These are phyloP conservation scores for Lynx canadensis DNA, from an alignment of 2,113 vertebrate genomes.

Conservation along the genomic window DNA sequence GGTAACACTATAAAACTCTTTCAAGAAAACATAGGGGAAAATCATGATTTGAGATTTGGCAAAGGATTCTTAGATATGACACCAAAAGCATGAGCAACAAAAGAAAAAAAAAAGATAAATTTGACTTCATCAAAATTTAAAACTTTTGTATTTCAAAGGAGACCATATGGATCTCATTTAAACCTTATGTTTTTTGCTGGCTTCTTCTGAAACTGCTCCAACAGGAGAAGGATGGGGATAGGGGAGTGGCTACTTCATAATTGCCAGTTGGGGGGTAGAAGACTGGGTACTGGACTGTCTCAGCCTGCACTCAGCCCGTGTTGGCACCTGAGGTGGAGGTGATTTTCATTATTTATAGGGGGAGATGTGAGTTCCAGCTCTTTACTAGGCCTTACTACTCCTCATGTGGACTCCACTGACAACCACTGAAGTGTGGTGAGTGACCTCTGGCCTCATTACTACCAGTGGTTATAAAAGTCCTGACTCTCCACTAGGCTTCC, in stretches of 20 bases:
- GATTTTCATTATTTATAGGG: neutral
- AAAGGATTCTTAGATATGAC: conserved; percentile 6
- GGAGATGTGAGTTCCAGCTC: neutral
- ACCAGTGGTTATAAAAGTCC: neutral
- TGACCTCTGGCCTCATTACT: neutral
- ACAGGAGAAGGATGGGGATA: neutral
- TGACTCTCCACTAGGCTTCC: neutral
- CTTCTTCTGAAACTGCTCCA: neutral
- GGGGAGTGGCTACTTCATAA: neutral
- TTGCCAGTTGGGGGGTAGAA: neutral
- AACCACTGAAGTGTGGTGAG: neutral
- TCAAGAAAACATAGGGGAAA: neutral
- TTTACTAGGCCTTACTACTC: neutral
- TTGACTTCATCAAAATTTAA: conserved; percentile 5
- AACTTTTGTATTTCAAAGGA: conserved; percentile 14
- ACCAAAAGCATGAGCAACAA: neutral
- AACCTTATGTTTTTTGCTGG: neutral
- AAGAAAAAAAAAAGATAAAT: conserved; percentile 26
- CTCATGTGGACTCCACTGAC: neutral
- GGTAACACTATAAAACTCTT: neutral
- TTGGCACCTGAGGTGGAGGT: neutral
- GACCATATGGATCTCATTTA: neutral
- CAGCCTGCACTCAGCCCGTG: neutral
- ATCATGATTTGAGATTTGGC: neutral
- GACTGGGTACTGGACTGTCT: neutral